Percentiles rank a stretch among this genome's conserved stretches.
Conservation (phyloP, 1,140 invertebrate species). For the Aphidius gifuensis region DNA sequence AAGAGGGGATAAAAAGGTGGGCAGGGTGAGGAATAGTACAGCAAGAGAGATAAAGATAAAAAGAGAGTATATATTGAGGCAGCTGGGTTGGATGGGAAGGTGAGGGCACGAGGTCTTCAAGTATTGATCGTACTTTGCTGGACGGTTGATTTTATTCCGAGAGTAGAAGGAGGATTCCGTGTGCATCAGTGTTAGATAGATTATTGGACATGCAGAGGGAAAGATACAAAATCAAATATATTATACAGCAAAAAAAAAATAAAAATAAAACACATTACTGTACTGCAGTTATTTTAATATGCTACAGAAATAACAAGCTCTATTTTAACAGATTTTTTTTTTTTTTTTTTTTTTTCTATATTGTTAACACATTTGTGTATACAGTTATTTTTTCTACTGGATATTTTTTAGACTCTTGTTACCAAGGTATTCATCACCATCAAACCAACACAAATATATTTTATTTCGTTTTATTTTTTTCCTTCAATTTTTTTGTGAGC, state of each 20-base stretch:
- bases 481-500: too few relatives aligned
- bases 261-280: not conserved
- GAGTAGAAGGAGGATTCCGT: slow-evolving; percentile 21
- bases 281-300: too few relatives aligned
- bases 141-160: slow-evolving; percentile 29
- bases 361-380: too few relatives aligned
- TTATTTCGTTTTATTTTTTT: not conserved
- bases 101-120: slow-evolving; percentile 20
- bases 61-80: slow-evolving; percentile 12
- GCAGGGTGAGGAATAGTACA: not conserved
- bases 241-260: not conserved
- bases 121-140: slow-evolving; percentile 30
- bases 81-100: slow-evolving; percentile 15
- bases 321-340: too few relatives aligned
- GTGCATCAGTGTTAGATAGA: too few relatives aligned
- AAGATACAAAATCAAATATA: slow-evolving; percentile 8
- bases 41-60: not conserved
- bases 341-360: too few relatives aligned
- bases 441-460: not conserved
- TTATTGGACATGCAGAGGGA: slow-evolving; percentile 19
- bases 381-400: too few relatives aligned
- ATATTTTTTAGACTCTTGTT: not conserved
- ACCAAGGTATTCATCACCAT: not conserved
- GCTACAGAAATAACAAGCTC: too few relatives aligned
- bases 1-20: not conserved